These are phyloP conservation scores for Piaya cayana DNA, from an alignment of 2,113 vertebrate genomes.

Conservation along the genomic window DNA sequence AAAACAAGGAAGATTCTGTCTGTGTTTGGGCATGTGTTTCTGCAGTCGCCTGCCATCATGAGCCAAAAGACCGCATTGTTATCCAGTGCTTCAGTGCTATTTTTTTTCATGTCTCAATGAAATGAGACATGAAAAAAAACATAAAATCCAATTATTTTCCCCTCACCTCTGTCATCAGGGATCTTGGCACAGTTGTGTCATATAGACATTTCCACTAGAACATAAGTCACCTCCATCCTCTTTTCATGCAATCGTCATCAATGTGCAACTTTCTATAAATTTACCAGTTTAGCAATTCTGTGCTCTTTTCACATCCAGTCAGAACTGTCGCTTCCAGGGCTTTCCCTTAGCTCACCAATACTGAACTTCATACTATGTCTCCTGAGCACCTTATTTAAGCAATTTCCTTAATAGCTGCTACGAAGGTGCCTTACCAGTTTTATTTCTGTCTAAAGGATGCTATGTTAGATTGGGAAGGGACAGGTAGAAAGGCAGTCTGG, in stretches of 20 bases:
- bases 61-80: not conserved
- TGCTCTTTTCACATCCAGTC: not conserved
- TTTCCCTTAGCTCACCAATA: not conserved
- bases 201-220: not conserved
- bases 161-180: not conserved
- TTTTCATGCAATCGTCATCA: not conserved
- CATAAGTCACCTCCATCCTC: not conserved
- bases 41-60: not conserved
- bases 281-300: not conserved
- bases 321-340: fast-evolving
- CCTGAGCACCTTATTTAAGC: not conserved
- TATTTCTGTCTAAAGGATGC: not conserved
- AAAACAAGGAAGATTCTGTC: not conserved
- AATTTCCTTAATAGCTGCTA: not conserved
- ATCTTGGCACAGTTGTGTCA: not conserved
- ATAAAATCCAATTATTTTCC: not conserved
- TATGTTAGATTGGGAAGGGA: not conserved
- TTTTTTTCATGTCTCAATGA: not conserved
- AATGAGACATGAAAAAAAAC: not conserved
- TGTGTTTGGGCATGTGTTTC: not conserved
- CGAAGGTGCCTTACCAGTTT: not conserved
- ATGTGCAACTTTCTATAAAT: not conserved
- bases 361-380: not conserved
- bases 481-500: not conserved
- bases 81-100: not conserved